These are phyloP conservation scores for Danionella dracula DNA, from an alignment of 2,797 vertebrate species.

Conservation along the genomic window DNA sequence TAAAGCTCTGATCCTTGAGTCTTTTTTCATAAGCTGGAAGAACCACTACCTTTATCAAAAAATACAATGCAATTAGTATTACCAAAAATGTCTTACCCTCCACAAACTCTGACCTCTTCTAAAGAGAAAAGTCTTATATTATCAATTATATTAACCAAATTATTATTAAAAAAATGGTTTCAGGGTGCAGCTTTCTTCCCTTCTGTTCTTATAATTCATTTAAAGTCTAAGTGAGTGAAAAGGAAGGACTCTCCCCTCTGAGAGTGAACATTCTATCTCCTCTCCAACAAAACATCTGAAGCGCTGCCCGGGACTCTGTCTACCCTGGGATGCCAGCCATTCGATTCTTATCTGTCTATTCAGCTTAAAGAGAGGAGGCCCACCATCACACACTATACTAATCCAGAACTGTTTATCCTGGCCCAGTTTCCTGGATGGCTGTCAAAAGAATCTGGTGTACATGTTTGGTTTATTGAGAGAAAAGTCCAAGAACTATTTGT, in stretches of 20 bases:
- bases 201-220: not conserved
- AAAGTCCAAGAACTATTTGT: constrained; percentile 19
- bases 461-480: constrained; percentile 22
- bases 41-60: no score
- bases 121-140: no score
- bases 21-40: no score
- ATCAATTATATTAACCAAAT: no score
- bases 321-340: constrained; percentile 37
- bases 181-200: not conserved
- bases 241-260: constrained; percentile 28
- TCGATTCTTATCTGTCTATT: constrained; percentile 50
- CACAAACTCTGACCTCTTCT: no score
- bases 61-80: no score
- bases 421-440: not conserved
- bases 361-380: constrained; percentile 42
- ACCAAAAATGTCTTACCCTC: no score
- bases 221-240: not conserved
- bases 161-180: constrained; percentile 1
- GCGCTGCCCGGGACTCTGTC: constrained; percentile 2
- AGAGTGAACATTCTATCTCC: constrained; percentile 24
- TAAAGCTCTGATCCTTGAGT: no score
- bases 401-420: constrained; percentile 24
- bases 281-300: constrained; percentile 26
- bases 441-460: constrained; percentile 31
- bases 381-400: constrained; percentile 31